phyloP scores from a whole-genome alignment of 2,888 invertebrate genomes.

The Lobophora halterata region DNA sequence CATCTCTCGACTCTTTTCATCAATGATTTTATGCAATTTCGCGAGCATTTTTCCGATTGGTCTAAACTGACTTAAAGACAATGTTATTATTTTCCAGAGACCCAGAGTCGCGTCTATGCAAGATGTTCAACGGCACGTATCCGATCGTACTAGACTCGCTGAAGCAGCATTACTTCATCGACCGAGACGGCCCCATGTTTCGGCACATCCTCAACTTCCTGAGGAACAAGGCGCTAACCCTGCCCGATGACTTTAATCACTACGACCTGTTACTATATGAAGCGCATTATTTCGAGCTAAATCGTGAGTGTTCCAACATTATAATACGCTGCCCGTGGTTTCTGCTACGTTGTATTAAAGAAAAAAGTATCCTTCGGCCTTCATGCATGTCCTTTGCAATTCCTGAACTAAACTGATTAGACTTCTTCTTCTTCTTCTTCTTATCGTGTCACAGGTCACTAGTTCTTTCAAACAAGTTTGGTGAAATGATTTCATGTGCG shows the following conservation, averaged over 20 bases:
- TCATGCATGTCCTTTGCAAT: too few relatives aligned
- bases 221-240: conserved; percentile 92
- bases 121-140: conserved; percentile 96
- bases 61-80: too few relatives aligned
- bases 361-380: too few relatives aligned
- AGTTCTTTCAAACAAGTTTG: too few relatives aligned
- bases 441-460: too few relatives aligned
- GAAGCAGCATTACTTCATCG: conserved; percentile 99
- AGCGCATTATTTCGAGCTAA: conserved; percentile 94
- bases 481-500: too few relatives aligned
- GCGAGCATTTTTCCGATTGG: too few relatives aligned
- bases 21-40: too few relatives aligned
- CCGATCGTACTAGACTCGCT: conserved; percentile 97
- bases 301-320: conserved; percentile 85
- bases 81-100: conserved; percentile 84
- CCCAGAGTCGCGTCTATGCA: conserved; percentile 94
- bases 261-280: conserved; percentile 94
- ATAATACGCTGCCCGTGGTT: background rate
- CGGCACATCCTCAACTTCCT: conserved; percentile 98
- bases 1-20: too few relatives aligned
- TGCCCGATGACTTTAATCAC: conserved; percentile 93
- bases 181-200: conserved; percentile 98
- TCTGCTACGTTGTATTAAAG: too few relatives aligned
- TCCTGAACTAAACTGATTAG: too few relatives aligned
- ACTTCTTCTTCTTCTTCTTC: too few relatives aligned